Evolutionary conservation across 1,140 invertebrate species (phyloP).

Genomic region (Papilio xuthus): DNA sequence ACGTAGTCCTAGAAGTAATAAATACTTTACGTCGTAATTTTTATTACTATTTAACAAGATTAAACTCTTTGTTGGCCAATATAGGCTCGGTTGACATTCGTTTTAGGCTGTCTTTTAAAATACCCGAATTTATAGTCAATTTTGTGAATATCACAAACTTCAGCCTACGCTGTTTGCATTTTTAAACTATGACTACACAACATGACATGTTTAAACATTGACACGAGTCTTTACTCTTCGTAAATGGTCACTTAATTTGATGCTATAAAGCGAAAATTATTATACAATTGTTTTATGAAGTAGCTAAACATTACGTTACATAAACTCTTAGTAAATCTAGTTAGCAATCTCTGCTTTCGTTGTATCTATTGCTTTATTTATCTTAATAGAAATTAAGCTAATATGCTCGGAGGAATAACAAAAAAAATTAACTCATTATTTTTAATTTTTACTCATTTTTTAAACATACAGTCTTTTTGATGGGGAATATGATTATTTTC

Average conservation of each 20-base stretch:
- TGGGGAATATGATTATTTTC: too few relatives aligned
- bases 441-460: too few relatives aligned
- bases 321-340: background rate
- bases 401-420: too few relatives aligned
- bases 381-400: too few relatives aligned
- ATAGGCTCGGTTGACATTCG: background rate
- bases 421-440: too few relatives aligned
- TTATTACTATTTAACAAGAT: background rate
- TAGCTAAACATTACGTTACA: background rate
- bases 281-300: conserved; percentile 7
- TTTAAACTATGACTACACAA: conserved; percentile 5
- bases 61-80: too few relatives aligned
- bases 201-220: conserved; percentile 2
- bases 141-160: conserved; percentile 7
- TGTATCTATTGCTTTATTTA: too few relatives aligned
- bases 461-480: too few relatives aligned
- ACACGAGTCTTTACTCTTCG: background rate
- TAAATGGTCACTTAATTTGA: conserved; percentile 6
- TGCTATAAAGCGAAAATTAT: conserved; percentile 7
- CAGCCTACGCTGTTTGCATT: background rate
- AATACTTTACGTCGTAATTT: background rate
- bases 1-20: background rate
- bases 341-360: background rate
- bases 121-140: background rate
- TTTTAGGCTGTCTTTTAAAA: background rate